Evolutionary conservation across 2,113 vertebrate species (phyloP).

Genomic region (Rhea americana): DNA sequence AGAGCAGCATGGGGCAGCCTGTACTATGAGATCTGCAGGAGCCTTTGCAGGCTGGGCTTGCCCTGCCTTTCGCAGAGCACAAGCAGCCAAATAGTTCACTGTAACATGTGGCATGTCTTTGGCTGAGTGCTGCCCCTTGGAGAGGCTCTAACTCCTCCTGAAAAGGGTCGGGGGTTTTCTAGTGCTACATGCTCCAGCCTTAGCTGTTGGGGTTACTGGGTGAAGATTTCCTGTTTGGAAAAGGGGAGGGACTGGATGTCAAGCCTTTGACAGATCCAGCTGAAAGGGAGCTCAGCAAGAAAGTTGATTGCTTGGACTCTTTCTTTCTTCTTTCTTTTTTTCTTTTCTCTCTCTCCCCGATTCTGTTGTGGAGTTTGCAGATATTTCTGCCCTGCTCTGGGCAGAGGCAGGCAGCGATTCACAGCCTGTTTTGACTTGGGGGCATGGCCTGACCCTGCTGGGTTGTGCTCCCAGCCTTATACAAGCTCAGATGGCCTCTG

Average conservation of each 20-base stretch:
- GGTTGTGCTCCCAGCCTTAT: neutral
- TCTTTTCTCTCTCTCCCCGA: neutral
- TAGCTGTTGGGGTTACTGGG: neutral
- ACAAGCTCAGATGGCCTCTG: neutral
- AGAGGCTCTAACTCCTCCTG: neutral
- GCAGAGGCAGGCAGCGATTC: neutral
- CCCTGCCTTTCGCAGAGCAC: neutral
- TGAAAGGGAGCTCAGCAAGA: neutral
- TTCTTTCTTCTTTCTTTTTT: neutral
- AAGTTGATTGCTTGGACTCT: neutral
- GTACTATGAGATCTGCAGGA: neutral
- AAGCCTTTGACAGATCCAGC: neutral
- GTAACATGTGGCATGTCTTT: neutral
- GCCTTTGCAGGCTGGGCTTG: neutral
- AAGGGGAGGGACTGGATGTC: rapidly evolving
- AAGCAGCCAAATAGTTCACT: neutral
- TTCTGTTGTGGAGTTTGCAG: neutral
- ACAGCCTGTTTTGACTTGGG: neutral
- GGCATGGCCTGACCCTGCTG: neutral
- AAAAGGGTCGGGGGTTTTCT: neutral
- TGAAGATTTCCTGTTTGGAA: neutral
- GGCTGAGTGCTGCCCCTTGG: rapidly evolving
- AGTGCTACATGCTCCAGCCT: neutral
- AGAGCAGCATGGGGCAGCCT: neutral
- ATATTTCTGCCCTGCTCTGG: neutral